Percentiles rank a stretch among this genome's conserved stretches.
Conservation (phyloP, 2,888 invertebrate genomes). For the Netelia melanura region DNA sequence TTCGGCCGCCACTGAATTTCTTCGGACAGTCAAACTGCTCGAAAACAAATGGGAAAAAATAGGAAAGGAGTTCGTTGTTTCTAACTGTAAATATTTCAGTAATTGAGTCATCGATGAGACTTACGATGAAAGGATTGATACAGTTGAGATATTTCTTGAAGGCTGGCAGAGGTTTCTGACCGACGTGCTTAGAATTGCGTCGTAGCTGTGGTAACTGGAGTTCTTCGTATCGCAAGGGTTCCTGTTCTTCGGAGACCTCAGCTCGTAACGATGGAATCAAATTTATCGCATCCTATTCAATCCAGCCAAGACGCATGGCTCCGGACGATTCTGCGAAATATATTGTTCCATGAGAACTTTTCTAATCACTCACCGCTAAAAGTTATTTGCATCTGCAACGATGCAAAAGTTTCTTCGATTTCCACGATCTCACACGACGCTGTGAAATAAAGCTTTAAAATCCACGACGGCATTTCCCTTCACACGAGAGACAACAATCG, state of each 20-base stretch:
- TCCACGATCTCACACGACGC: neutral
- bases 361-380: neutral
- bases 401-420: slow-evolving; percentile 14
- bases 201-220: slow-evolving; percentile 20
- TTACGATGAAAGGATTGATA: slow-evolving; percentile 9
- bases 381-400: slow-evolving; percentile 4
- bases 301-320: neutral
- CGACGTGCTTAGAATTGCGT: neutral
- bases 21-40: neutral
- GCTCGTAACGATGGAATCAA: slow-evolving; percentile 46
- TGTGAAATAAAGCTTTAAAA: slow-evolving; percentile 30
- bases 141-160: neutral
- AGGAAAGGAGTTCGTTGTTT: slow-evolving; percentile 37
- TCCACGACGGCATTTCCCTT: slow-evolving; percentile 56
- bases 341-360: neutral
- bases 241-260: slow-evolving; percentile 33
- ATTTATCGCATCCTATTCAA: slow-evolving; percentile 53
- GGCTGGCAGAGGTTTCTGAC: slow-evolving; percentile 23
- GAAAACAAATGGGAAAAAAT: slow-evolving; percentile 31
- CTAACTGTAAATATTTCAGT: slow-evolving; percentile 41
- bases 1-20: slow-evolving; percentile 48
- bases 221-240: slow-evolving; percentile 20
- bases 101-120: slow-evolving; percentile 18
- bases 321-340: slow-evolving; percentile 37
- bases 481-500: slow-evolving; percentile 66